A percentile compares a stretch with the other conserved stretches of the same genome.
These are phyloP conservation scores for Iselma pallidipennis DNA, from an alignment of 2,888 invertebrate species.

Conservation along the genomic window DNA sequence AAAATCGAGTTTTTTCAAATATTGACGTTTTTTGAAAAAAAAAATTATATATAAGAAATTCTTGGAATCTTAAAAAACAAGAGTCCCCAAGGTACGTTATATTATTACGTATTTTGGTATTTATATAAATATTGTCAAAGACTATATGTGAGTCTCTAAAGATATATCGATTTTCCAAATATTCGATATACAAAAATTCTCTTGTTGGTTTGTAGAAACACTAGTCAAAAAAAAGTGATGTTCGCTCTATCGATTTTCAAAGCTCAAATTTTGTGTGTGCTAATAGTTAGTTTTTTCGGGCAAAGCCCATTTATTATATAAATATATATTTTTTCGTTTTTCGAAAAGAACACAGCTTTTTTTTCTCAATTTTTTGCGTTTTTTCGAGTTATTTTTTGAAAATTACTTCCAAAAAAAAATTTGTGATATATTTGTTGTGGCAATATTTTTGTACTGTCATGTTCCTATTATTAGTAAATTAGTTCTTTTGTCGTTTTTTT, in stretches of 20 bases:
- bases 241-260: constrained; percentile 9
- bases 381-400: constrained; percentile 4
- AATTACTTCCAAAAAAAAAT: constrained; percentile 3
- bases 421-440: constrained; percentile 30
- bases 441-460: constrained; percentile 30
- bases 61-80: too few relatives aligned
- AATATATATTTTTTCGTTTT: neutral
- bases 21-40: neutral
- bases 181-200: neutral
- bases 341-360: constrained; percentile 1
- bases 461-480: constrained; percentile 30
- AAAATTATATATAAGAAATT: neutral
- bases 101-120: neutral
- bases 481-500: constrained; percentile 18
- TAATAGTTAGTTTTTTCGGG: neutral
- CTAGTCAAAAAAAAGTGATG: constrained; percentile 1
- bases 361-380: too few relatives aligned
- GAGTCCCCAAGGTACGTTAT: neutral
- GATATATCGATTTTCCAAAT: neutral
- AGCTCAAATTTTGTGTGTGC: constrained; percentile 13
- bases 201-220: neutral
- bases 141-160: neutral
- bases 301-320: too few relatives aligned
- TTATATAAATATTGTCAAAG: neutral
- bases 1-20: neutral